Base-by-base conservation (phyloP, 2,113 vertebrate species). In the Pterocles orientalis region DNA sequence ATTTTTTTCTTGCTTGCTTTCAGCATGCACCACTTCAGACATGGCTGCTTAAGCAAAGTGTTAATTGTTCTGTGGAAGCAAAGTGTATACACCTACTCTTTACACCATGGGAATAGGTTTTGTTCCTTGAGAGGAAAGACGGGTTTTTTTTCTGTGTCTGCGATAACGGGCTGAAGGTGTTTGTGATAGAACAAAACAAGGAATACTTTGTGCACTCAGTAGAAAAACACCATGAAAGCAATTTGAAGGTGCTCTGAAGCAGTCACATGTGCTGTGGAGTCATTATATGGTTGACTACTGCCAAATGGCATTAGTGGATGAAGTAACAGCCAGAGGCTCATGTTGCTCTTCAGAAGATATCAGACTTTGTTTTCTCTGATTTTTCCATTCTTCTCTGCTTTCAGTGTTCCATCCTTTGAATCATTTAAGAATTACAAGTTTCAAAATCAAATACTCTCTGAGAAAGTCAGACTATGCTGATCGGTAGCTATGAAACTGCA, bases 351-450 rank as follows among this genome's bases (percentile, higher is more conserved):
- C 61, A 87, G 45, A 69, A 87, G 29, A 81, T 73, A 92, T 16
- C 48, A 64, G 62, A 71, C 26, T 82, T 86, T 82, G 29, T 94
- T 94, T 94, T 89, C 83, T 58, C 23, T 79, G 25, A 57, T 64
- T 95, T 90, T 95, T 76, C 81, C 69, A 41, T 94, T 84, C 7
- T 76, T 91, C 57, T 94, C 56, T 87, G 48, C 39, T 94, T 95
- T 92, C 69, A 89, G 10, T 57, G 82, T 92, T 88, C 80, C 81
- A 54, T 90, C 20, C 45, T 86, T 86, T 84, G 61, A 91, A 68
- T 79, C 18, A 82, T 45, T 87, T 76, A 51, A 81, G 77, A 78
- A 64, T 14, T 57, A 60, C 43, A 69, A 75, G 86, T 72, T 94
- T 84, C 34, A 51, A 84, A 94, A 57, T 34, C 29, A 86, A 86